Base-by-base conservation (phyloP, 2,113 vertebrate genomes). In the Indicator maculatus region DNA sequence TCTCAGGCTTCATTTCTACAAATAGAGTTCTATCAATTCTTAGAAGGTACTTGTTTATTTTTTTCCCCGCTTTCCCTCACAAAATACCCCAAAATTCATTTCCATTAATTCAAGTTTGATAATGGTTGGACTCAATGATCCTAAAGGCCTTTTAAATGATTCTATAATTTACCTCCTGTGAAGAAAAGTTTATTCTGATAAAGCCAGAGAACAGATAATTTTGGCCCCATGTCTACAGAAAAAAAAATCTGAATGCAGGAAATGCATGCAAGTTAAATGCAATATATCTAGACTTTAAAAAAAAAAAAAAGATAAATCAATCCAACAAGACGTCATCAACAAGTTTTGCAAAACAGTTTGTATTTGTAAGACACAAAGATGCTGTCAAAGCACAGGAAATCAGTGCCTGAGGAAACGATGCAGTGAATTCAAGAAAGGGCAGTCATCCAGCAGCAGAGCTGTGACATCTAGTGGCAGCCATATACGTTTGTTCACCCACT, bases 381-480 rank as follows among this genome's bases (percentile, higher is more conserved):
- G 50, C 64, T 56, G 59, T 14, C n/a, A 33, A 52, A 75, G 73
- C 66, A 63, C 3, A 53, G 27, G n/a, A 70, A 79, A 31, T 30
- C 70, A 58, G 72, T 3, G 38, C 47, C 20, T 4, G 24, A 44
- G 30, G 45, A 38, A 65, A 19, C 8, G 0, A 2, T 0, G 19
- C 5, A 16, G 12, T n/a, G 26, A 4, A 4, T 8, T 47, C 12
- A 6, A 50, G 45, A 18, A n/a, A 70, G 31, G 8, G 39, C 2
- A 16, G 55, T 8, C 65, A 23, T 12, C 45, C 52, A 23, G 14
- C 50, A 81, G 89, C 4, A 27, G 53, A 16, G 31, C 41, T 8
- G 6, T 81, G 95, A 94, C 95, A 93, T 44, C 95, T 96, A 92
- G 84, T 21, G 93, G 84, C 26, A 4, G 20, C 31, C n/a, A 26